Conservation (phyloP, 2,113 vertebrate genomes). For the Athene noctua region DNA sequence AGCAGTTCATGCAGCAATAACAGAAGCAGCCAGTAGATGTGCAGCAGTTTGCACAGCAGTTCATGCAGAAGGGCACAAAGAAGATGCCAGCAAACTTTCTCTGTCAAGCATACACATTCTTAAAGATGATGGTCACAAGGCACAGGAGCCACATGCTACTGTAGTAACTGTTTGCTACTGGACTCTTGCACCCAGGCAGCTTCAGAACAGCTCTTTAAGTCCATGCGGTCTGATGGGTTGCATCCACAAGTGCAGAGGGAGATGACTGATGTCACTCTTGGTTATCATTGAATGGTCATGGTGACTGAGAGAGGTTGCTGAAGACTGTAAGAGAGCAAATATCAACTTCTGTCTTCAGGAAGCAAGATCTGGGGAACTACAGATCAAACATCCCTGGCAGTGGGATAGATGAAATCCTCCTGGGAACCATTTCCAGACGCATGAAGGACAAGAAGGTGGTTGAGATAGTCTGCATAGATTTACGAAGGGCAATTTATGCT, state of each 20-base stretch:
- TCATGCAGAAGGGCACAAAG: background rate
- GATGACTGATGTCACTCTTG: background rate
- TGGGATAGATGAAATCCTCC: background rate
- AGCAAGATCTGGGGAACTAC: background rate
- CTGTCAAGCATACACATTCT: background rate
- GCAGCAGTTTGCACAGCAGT: background rate
- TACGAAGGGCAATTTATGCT: background rate
- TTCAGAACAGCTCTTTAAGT: background rate
- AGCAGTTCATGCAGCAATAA: background rate
- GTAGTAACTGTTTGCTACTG: background rate
- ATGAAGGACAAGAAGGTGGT: background rate
- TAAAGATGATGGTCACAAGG: background rate
- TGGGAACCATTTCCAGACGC: background rate
- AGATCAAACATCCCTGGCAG: background rate
- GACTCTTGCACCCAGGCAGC: background rate
- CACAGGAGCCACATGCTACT: rapidly evolving
- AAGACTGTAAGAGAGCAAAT: background rate
- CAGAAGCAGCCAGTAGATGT: background rate
- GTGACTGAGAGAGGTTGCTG: background rate
- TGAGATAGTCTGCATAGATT: background rate
- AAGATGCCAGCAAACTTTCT: background rate
- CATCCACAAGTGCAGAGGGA: background rate
- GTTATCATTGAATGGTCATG: background rate
- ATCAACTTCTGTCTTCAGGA: background rate
- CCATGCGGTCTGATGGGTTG: background rate